Evolutionary conservation across 2,797 vertebrate species (phyloP), one percentile per base, ranked within the genome.

Genomic region (Gallinago solitaria): DNA sequence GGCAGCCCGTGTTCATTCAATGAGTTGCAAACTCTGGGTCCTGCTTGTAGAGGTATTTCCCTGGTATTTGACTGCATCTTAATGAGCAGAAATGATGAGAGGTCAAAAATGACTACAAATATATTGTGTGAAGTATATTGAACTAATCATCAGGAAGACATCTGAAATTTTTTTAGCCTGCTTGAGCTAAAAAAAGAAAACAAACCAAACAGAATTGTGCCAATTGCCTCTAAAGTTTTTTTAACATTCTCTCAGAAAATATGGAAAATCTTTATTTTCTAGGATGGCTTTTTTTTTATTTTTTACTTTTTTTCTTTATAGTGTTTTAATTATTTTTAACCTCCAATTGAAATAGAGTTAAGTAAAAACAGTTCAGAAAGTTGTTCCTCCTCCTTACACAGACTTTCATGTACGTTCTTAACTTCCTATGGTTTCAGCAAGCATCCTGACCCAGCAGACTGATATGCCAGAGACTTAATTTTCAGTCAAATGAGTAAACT

Each of bases 251-350:
- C 15, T 5, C 17, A 63, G 7, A 11, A 86, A 90, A 89, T n/a
- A 24, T 0, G 4, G 28, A 79, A 84, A 91, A 50, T 11, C 12
- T 0, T 20, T 30, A n/a, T 63, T 90, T 89, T 59, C 7, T 71
- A 65, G 4, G 1, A 1, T 30, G 1, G 0, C 2, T 3, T 17
- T 60, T 25, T 43, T 43, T 47, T 9, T 16, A n/a, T 33, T 12
- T 37, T 50, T 63, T 56, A 33, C 17, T 21, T 83, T 69, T 69
- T 68, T 68, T 63, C 20, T 21, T 61, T 45, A 43, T 39, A 32
- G 53, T 74, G 16, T 57, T 80, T 39, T 23, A 39, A 23, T 53
- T 51, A 37, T 53, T 79, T 76, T 61, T 20, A 68, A 87, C 37
- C 11, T 53, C 32, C 10, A 63, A 6, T 12, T 51, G 15, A 89